Conservation (phyloP, 2,797 vertebrate species). For the Melopsittacus undulatus region DNA sequence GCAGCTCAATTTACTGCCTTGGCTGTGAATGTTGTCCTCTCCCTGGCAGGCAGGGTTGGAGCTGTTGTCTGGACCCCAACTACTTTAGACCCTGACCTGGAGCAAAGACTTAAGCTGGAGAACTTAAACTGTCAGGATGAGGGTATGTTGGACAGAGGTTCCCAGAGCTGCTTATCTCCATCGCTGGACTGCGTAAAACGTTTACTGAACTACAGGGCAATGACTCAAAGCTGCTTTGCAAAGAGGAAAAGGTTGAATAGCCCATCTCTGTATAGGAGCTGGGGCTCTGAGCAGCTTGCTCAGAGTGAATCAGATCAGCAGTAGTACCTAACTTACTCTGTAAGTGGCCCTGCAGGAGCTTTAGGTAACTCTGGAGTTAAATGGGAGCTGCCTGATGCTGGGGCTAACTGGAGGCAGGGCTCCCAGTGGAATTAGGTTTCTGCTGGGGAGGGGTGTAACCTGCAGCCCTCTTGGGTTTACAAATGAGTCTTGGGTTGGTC, state of each 20-base stretch:
- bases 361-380: not conserved
- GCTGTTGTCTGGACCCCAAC: not conserved
- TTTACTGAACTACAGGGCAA: not conserved
- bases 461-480: not conserved
- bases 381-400: not conserved
- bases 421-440: not conserved
- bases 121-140: not conserved
- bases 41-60: not conserved
- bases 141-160: not conserved
- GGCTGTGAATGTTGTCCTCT: not conserved
- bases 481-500: not conserved
- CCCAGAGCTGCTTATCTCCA: not conserved
- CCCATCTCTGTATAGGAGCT: not conserved
- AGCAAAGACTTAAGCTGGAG: not conserved
- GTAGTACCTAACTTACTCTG: not conserved
- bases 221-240: not conserved
- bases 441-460: not conserved
- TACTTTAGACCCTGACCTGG: not conserved
- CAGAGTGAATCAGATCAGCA: too few relatives aligned
- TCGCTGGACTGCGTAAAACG: not conserved
- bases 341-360: rapidly evolving
- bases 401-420: not conserved
- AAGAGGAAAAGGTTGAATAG: not conserved
- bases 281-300: not conserved
- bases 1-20: not conserved